A percentile compares a stretch with the other conserved stretches of the same genome.
Conservation (phyloP, 2,888 invertebrate species). For the Archips xylosteana region DNA sequence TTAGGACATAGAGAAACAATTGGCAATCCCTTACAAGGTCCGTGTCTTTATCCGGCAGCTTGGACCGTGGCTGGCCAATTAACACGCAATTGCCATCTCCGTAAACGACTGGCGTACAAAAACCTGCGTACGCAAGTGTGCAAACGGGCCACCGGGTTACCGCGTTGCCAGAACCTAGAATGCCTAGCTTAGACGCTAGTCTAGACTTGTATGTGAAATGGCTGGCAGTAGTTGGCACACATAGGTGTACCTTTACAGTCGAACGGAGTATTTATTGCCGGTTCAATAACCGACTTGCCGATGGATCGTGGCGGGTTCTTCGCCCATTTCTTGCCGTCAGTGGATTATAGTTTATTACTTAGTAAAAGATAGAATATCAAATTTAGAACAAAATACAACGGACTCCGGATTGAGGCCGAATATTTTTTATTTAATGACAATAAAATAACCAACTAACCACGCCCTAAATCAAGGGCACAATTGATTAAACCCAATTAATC, state of each 20-base stretch:
- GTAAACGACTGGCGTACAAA: conserved; percentile 50
- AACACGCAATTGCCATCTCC: conserved; percentile 55
- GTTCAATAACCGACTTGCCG: conserved; percentile 7
- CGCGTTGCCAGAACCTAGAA: conserved; percentile 67
- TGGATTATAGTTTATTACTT: conserved; percentile 1
- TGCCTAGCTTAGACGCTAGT: conserved; percentile 54
- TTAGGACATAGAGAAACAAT: background rate
- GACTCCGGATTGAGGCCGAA: background rate
- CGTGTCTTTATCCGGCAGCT: conserved; percentile 22
- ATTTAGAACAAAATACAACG: conserved; percentile 1
- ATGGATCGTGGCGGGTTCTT: background rate
- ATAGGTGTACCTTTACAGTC: conserved; percentile 48
- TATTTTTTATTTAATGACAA: background rate
- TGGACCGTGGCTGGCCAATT: conserved; percentile 9
- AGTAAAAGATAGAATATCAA: conserved; percentile 1
- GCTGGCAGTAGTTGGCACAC: conserved; percentile 60
- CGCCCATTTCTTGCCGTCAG: background rate
- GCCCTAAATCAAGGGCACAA: background rate
- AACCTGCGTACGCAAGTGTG: conserved; percentile 66
- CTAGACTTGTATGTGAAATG: conserved; percentile 62
- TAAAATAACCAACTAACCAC: background rate
- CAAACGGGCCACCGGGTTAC: conserved; percentile 78
- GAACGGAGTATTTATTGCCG: conserved; percentile 23
- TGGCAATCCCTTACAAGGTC: background rate
- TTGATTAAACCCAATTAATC: background rate